Conservation (phyloP, 2,797 vertebrate species). For the Muscicapa striata region DNA sequence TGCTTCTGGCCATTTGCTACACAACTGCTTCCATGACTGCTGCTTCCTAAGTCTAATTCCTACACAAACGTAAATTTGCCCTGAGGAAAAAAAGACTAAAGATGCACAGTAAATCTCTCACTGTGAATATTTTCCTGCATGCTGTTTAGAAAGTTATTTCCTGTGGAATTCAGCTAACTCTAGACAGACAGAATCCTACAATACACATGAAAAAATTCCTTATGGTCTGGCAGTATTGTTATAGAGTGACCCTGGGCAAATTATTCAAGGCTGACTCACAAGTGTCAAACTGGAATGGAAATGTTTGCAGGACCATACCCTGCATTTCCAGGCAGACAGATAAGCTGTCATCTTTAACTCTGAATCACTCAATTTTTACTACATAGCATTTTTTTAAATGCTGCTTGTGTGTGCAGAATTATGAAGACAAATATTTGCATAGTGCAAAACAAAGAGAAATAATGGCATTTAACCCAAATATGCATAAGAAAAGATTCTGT, state of each 20-base stretch:
- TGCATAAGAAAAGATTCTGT: background rate
- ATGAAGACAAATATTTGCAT: conserved; percentile 10
- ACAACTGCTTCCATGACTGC: background rate
- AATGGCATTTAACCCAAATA: background rate
- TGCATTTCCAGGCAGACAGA: conserved; percentile 3
- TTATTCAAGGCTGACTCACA: background rate
- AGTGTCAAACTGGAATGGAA: background rate
- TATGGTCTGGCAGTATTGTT: background rate
- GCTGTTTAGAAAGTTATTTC: conserved; percentile 22
- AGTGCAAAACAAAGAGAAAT: conserved; percentile 14
- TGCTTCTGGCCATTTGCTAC: conserved; percentile 12
- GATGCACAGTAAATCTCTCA: conserved; percentile 9
- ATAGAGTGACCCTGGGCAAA: background rate
- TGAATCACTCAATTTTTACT: background rate
- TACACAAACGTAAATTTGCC: conserved; percentile 18
- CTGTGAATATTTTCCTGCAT: conserved; percentile 11
- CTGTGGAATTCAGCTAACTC: conserved; percentile 27
- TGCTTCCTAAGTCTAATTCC: background rate
- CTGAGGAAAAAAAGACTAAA: background rate
- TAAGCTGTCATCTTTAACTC: background rate
- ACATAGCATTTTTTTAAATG: background rate
- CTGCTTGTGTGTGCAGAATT: background rate
- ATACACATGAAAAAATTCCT: background rate
- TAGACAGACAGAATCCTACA: background rate
- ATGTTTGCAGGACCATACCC: background rate